Percentiles rank a stretch among this genome's conserved stretches.
These are phyloP conservation scores for Dichetophora obliterata DNA, from an alignment of 2,888 invertebrate genomes.

Conservation along the genomic window DNA sequence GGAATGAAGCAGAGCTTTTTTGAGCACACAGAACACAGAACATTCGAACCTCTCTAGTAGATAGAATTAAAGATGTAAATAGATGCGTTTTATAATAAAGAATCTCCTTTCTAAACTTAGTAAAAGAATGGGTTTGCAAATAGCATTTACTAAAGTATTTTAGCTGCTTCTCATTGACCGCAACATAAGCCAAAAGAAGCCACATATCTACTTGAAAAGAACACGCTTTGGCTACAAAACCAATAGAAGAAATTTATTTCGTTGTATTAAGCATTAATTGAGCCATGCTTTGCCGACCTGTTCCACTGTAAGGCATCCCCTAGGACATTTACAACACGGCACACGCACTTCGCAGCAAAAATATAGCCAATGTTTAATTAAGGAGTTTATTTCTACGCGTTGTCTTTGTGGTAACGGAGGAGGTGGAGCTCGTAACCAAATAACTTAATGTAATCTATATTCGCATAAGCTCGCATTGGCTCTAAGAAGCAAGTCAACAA, in stretches of 20 bases:
- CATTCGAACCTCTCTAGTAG: too few relatives aligned
- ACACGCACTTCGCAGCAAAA: not conserved
- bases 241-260: not conserved
- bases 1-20: too few relatives aligned
- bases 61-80: too few relatives aligned
- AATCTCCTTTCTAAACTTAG: too few relatives aligned
- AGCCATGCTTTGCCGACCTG: not conserved
- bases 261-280: not conserved
- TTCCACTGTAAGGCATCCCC: not conserved
- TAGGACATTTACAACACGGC: not conserved
- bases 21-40: too few relatives aligned
- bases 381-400: not conserved
- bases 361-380: constrained; percentile 27
- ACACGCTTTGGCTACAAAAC: too few relatives aligned
- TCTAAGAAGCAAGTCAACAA: too few relatives aligned
- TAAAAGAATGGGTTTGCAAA: too few relatives aligned
- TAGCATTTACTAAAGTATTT: not conserved
- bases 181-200: too few relatives aligned
- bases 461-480: not conserved
- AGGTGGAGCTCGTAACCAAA: not conserved
- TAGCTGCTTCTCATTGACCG: too few relatives aligned
- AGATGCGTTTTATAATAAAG: too few relatives aligned
- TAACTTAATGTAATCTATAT: not conserved
- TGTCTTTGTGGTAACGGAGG: not conserved
- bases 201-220: too few relatives aligned